Evolutionary conservation across 2,888 invertebrate genomes (phyloP).

Genomic region (Himalopsyche kuldschensis): DNA sequence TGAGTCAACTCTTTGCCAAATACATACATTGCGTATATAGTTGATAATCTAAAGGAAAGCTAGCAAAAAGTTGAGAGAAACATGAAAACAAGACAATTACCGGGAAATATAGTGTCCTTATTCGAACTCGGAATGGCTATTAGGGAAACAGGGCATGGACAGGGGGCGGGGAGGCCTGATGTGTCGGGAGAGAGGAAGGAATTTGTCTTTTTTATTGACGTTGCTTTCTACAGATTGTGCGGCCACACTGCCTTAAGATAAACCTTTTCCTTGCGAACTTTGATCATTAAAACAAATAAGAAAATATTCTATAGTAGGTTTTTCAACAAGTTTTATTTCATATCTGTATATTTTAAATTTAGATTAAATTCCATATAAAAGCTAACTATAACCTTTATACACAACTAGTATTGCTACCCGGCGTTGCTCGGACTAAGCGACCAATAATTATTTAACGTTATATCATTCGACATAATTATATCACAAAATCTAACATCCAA

Average conservation of each 20-base stretch:
- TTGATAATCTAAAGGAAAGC: constrained; percentile 34
- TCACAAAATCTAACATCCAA: too few relatives aligned
- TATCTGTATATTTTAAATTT: too few relatives aligned
- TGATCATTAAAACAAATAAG: not conserved
- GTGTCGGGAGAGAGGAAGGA: constrained; percentile 27
- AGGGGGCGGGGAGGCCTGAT: constrained; percentile 10
- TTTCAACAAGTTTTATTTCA: too few relatives aligned
- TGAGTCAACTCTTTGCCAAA: constrained; percentile 28
- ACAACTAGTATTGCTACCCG: too few relatives aligned
- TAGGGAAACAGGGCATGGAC: constrained; percentile 28
- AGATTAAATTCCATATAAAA: too few relatives aligned
- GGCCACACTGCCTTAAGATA: not conserved
- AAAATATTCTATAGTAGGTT: too few relatives aligned
- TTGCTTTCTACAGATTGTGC: constrained; percentile 28
- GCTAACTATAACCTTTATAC: too few relatives aligned
- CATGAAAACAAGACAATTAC: constrained; percentile 40
- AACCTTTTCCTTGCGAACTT: not conserved
- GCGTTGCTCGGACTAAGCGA: too few relatives aligned
- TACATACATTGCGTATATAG: constrained; percentile 14
- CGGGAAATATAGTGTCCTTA: constrained; percentile 40
- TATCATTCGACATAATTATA: too few relatives aligned
- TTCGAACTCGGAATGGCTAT: constrained; percentile 39
- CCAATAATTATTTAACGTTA: too few relatives aligned
- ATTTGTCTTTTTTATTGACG: constrained; percentile 37
- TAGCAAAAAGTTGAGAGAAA: constrained; percentile 38